These are phyloP conservation scores for Amaurobius ferox DNA, from an alignment of 2,888 invertebrate genomes.

Conservation along the genomic window DNA sequence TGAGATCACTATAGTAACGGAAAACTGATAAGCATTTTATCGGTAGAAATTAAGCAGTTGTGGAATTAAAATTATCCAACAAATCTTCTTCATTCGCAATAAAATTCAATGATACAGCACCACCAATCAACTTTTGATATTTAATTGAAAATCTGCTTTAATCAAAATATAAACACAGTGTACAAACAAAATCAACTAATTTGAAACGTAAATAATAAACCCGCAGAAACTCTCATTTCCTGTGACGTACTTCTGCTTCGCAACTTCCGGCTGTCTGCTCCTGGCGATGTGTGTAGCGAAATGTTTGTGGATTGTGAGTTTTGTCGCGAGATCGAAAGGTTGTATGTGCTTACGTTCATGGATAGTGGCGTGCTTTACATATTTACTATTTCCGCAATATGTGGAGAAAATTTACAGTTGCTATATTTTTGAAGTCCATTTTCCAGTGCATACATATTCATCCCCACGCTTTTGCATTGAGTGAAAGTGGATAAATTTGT, in stretches of 20 bases:
- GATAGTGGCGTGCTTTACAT: conserved; percentile 58
- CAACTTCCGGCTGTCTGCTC: conserved; percentile 58
- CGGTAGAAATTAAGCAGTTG: background rate
- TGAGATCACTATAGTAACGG: background rate
- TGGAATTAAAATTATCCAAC: no score
- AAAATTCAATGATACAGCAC: no score
- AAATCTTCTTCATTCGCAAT: no score
- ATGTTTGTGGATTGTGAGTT: conserved; percentile 35
- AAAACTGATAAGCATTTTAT: background rate
- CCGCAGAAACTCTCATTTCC: conserved; percentile 31
- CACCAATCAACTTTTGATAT: no score
- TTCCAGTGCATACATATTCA: background rate
- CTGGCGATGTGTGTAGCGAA: conserved; percentile 29
- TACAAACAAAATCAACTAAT: no score
- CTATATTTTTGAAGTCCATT: conserved; percentile 1
- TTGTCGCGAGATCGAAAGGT: conserved; percentile 41
- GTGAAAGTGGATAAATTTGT: background rate
- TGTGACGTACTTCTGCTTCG: conserved; percentile 37
- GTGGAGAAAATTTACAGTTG: conserved; percentile 22
- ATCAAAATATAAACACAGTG: no score
- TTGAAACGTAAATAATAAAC: conserved; percentile 47
- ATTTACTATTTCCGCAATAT: conserved; percentile 24
- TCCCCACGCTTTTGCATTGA: conserved; percentile 7
- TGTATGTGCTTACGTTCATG: conserved; percentile 31
- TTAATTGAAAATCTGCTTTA: no score